Evolutionary conservation across 2,797 vertebrate species (phyloP).

Genomic region (Halcyon leucocephala): DNA sequence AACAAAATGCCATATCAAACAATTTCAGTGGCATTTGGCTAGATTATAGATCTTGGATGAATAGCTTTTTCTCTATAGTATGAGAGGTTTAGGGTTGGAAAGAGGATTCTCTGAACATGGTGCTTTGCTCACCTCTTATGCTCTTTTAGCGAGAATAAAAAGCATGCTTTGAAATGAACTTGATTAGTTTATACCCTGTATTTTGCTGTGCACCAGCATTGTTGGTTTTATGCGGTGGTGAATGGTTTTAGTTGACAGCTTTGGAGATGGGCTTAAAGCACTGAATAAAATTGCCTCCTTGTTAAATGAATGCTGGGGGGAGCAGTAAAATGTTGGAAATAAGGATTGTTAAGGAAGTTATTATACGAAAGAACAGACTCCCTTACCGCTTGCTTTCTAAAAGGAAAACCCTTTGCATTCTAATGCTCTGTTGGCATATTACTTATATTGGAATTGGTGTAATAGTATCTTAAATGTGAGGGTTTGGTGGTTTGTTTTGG

Average conservation of each 20-base stretch:
- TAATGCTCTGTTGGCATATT: background rate
- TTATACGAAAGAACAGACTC: background rate
- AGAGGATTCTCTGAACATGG: background rate
- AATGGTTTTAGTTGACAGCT: conserved; percentile 47
- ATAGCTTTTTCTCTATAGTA: background rate
- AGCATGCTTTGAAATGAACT: conserved; percentile 9
- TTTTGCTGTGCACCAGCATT: background rate
- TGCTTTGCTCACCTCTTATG: conserved; percentile 16
- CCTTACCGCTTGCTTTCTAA: background rate
- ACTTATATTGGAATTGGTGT: background rate
- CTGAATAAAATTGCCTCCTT: conserved; percentile 50
- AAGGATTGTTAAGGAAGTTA: conserved; percentile 21
- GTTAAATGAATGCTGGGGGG: conserved; percentile 24
- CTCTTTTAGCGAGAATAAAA: conserved; percentile 19
- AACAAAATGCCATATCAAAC: background rate
- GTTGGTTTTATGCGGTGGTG: background rate
- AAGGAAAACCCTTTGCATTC: background rate
- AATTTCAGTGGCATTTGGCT: background rate
- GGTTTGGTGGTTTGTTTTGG: accelerated
- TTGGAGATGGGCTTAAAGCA: conserved; percentile 39
- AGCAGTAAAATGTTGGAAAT: conserved; percentile 30
- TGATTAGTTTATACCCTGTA: conserved; percentile 9
- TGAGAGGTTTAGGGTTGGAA: background rate
- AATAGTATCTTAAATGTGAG: background rate
- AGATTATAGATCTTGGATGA: background rate